These are phyloP conservation scores for Drosophila greeni DNA, from an alignment of 2,888 invertebrate genomes.

Conservation along the genomic window DNA sequence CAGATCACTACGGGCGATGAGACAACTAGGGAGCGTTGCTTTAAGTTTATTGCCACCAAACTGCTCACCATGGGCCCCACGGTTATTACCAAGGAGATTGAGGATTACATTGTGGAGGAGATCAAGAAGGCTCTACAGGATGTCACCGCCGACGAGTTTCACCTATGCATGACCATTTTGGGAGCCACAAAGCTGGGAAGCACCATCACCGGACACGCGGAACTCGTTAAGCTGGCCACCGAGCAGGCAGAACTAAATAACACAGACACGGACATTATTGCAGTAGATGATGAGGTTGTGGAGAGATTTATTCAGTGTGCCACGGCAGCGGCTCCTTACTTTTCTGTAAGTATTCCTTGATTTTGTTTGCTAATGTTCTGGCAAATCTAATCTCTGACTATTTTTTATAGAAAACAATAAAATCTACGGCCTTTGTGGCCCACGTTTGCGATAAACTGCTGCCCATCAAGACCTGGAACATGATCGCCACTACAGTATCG, in stretches of 20 bases:
- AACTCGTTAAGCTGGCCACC: conserved; percentile 90
- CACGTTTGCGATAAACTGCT: conserved; percentile 92
- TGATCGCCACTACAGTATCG: conserved; percentile 82
- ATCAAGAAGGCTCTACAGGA: conserved; percentile 92
- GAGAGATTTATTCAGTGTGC: conserved; percentile 91
- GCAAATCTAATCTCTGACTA: conserved; percentile 13
- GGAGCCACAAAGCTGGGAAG: conserved; percentile 89
- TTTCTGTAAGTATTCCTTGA: conserved; percentile 84
- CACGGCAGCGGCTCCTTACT: conserved; percentile 90
- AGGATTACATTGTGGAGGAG: conserved; percentile 89
- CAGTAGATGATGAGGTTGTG: conserved; percentile 84
- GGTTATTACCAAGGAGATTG: conserved; percentile 89
- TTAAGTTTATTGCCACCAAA: conserved; percentile 92
- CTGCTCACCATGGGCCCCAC: conserved; percentile 88
- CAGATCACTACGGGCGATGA: conserved; percentile 86
- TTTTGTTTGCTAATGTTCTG: background rate
- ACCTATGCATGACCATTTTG: conserved; percentile 91
- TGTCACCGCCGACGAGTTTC: conserved; percentile 94
- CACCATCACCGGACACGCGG: conserved; percentile 90
- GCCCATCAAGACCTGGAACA: conserved; percentile 84
- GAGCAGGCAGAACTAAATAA: conserved; percentile 92
- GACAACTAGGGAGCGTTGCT: conserved; percentile 89
- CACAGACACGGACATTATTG: conserved; percentile 79
- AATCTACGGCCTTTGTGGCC: conserved; percentile 89
- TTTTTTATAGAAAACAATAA: conserved; percentile 86